These are phyloP conservation scores for Adoxophyes honmai DNA, from an alignment of 1,140 invertebrate species.

Conservation along the genomic window DNA sequence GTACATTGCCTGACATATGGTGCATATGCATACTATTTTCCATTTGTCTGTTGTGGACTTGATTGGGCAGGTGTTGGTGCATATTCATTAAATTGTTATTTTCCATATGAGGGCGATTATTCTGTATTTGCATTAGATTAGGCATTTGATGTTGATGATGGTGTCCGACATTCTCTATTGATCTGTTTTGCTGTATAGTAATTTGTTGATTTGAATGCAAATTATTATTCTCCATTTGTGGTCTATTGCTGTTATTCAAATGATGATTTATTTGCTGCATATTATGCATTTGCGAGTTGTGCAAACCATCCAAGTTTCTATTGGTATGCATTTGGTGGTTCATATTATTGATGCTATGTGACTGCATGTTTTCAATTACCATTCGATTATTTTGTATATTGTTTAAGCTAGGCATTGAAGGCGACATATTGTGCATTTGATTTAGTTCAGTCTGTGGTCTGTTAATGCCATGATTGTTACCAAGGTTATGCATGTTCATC, in stretches of 20 bases:
- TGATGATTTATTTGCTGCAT: slow-evolving; percentile 69
- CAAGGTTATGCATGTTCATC: slow-evolving; percentile 59
- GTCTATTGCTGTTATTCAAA: slow-evolving; percentile 45
- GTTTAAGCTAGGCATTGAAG: slow-evolving; percentile 57
- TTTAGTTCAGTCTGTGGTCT: slow-evolving; percentile 57
- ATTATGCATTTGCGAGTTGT: slow-evolving; percentile 61
- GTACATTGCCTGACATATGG: slow-evolving; percentile 56
- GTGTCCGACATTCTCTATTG: slow-evolving; percentile 55
- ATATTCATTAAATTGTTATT: slow-evolving; percentile 57
- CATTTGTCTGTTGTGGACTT: slow-evolving; percentile 68
- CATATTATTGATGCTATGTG: slow-evolving; percentile 54
- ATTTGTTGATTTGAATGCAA: slow-evolving; percentile 67
- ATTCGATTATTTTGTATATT: slow-evolving; percentile 70
- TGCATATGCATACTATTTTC: slow-evolving; percentile 70
- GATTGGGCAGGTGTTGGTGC: slow-evolving; percentile 64
- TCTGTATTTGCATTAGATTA: slow-evolving; percentile 68
- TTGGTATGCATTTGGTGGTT: slow-evolving; percentile 63
- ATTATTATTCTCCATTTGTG: slow-evolving; percentile 53
- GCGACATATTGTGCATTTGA: slow-evolving; percentile 65
- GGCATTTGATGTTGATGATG: slow-evolving; percentile 69
- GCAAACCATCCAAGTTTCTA: slow-evolving; percentile 61
- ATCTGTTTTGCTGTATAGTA: slow-evolving; percentile 62
- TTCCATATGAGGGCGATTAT: slow-evolving; percentile 56
- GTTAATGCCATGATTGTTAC: slow-evolving; percentile 53
- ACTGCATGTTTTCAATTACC: slow-evolving; percentile 66